Base-by-base conservation (phyloP, 64 coral and sea anemone species). In the Orbicella faveolata region DNA sequence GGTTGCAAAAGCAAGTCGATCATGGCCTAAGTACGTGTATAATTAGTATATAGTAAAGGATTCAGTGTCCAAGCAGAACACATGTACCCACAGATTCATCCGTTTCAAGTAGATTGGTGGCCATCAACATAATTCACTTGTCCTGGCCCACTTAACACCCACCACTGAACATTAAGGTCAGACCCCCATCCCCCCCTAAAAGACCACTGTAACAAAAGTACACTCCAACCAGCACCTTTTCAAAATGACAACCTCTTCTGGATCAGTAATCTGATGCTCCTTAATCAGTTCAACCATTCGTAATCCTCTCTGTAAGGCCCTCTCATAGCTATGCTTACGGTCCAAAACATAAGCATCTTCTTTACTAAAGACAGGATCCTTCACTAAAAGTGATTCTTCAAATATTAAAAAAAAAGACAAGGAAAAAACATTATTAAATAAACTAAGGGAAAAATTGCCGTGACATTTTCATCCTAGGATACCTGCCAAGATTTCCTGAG, bases 331-430 rank as follows among this genome's bases (percentile, higher is more conserved):
- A 25, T 44, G 35, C 8, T 64, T 85, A n/a, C 75, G 36, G 36
- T 79, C 73, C 34, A 55, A 26, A 30, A 92, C 34, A 21, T 72
- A 87, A 10, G 36, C 61, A 25, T 92, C 75, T 63, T 80, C 61
- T 35, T 92, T 92, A 21, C 63, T 85, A 87, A 92, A 92, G 7
- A 77, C 63, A 57, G 90, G 90, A 62, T 92, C 90, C 41, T 79
- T 87, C 0, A 34, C n/a, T 10, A 91, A 25, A 17, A 91, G 64
- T 33, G 55, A 83, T 34, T 84, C 89, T 91, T 52, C 30, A 73
- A 78, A 67, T 26, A 57, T 41, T 4, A 41, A 41, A 41, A 2
- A 41, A 30, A 30, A 53, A 90, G 48, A 30, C 19, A 77, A 34
- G 23, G 51, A 36, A 88, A 86, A 59, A 12, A 17, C 48, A 26